These are phyloP conservation scores for Tinea pellionella DNA, from an alignment of 2,888 invertebrate genomes.

Conservation along the genomic window DNA sequence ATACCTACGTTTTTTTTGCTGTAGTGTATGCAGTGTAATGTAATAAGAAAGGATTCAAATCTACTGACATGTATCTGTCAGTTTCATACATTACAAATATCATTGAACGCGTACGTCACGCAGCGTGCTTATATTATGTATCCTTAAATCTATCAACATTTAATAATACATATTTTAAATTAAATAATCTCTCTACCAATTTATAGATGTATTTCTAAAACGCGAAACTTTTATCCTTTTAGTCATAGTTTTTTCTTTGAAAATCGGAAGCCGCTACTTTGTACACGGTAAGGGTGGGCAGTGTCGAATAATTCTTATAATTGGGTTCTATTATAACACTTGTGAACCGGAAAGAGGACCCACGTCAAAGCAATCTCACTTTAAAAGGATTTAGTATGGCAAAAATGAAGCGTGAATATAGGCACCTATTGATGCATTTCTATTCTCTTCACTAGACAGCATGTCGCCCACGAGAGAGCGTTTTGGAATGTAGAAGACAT, in stretches of 20 bases:
- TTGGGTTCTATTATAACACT: slow-evolving; percentile 48
- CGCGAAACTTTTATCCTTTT: not conserved
- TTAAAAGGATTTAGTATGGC: slow-evolving; percentile 56
- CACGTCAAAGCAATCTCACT: slow-evolving; percentile 45
- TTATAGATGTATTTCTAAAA: no score
- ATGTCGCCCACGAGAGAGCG: slow-evolving; percentile 37
- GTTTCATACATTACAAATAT: no score
- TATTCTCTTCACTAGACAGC: slow-evolving; percentile 42
- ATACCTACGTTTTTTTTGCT: no score
- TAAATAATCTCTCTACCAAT: no score
- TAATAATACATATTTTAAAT: no score
- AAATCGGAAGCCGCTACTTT: slow-evolving; percentile 54
- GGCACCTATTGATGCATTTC: slow-evolving; percentile 27
- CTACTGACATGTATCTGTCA: no score
- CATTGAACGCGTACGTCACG: no score
- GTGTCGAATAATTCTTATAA: slow-evolving; percentile 50
- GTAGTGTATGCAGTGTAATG: no score
- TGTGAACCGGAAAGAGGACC: slow-evolving; percentile 56
- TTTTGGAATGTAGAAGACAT: not conserved
- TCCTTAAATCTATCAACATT: no score
- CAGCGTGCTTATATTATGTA: no score
- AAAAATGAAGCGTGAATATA: slow-evolving; percentile 45
- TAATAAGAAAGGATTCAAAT: no score
- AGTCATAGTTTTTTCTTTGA: slow-evolving; percentile 37
- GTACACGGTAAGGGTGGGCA: slow-evolving; percentile 37